Evolutionary conservation across 2,797 vertebrate genomes (phyloP), one percentile per base, ranked within the genome.

Genomic region (Sparidentex hasta): DNA sequence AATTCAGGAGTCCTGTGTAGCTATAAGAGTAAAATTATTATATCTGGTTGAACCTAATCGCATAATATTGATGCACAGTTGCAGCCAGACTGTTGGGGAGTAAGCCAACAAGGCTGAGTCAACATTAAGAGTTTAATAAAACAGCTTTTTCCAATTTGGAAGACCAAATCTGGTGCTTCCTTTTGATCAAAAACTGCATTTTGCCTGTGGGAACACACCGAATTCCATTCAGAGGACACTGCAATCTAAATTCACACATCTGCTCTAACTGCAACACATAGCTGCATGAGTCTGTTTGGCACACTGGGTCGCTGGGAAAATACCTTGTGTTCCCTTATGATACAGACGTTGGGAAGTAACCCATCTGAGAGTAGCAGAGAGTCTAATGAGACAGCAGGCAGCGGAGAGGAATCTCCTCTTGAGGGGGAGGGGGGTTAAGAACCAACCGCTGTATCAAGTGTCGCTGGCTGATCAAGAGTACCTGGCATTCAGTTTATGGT

Each of bases 291-390:
- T 74, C 52, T 29, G 67, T 75, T 74, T 74, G 65, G 23, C 46
- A 59, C 87, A 64, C 52, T 69, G 11, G 18, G 78, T 74, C 87
- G 80, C 86, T 80, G 51, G 90, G 90, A 91, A 94, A 90, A 87
- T 82, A 87, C 91, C 90, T 82, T 11, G 17, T 67, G 78, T 71
- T 79, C 78, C 78, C 80, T 75, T 11, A 66, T 59, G 80, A 52
- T 65, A 25, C 48, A 33, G 20, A 71, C 41, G 29, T 18, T 77
- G 76, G 78, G 65, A 87, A 65, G 66, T 56, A 57, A 80, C 76
- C 79, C 62, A 82, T 69, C 64, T 76, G 80, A 84, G 74, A 73
- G 54, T 17, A 55, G 21, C 64, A 7, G 25, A 71, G 72, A 74
- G 20, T 54, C 65, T 76, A 87, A 82, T 80, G 75, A 83, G 81